Percentiles rank a stretch among this genome's conserved stretches.
Evolutionary conservation across 2,888 invertebrate genomes (phyloP).

Genomic region (Erebia epiphron): DNA sequence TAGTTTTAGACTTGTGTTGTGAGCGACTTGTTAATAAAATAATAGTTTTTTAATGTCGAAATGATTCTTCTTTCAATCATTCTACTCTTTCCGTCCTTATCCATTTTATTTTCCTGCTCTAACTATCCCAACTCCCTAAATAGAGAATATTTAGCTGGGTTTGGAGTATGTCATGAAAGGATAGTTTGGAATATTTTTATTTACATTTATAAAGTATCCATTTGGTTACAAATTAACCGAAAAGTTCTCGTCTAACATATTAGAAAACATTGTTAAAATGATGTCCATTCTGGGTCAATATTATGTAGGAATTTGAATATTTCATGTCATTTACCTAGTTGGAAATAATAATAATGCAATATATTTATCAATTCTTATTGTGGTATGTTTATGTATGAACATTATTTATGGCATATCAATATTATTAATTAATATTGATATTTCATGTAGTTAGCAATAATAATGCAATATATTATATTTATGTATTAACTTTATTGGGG

Average conservation of each 20-base stretch:
- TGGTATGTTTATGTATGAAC: too few relatives aligned
- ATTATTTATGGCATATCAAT: too few relatives aligned
- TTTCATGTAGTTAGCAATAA: conserved; percentile 20
- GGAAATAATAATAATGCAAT: too few relatives aligned
- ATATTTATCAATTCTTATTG: too few relatives aligned
- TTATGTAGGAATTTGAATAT: background rate
- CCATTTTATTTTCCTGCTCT: conserved; percentile 49
- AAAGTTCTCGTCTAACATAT: too few relatives aligned
- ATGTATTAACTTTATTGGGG: conserved; percentile 39
- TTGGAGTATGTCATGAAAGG: background rate
- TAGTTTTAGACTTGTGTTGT: conserved; percentile 73
- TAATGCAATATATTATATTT: conserved; percentile 30
- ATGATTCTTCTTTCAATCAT: conserved; percentile 66
- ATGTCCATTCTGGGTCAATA: background rate
- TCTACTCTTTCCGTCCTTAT: conserved; percentile 58
- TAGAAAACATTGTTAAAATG: too few relatives aligned
- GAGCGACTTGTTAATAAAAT: conserved; percentile 77
- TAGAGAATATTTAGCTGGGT: background rate
- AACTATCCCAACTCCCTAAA: conserved; percentile 13
- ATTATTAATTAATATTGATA: too few relatives aligned
- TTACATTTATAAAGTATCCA: background rate
- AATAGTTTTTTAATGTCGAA: conserved; percentile 75
- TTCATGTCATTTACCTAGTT: background rate
- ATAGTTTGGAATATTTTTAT: background rate
- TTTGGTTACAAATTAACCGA: background rate